These are phyloP conservation scores for Ianthella basta DNA, from an alignment of 37 sponge, comb jelly and placozoan genomes.

Conservation along the genomic window DNA sequence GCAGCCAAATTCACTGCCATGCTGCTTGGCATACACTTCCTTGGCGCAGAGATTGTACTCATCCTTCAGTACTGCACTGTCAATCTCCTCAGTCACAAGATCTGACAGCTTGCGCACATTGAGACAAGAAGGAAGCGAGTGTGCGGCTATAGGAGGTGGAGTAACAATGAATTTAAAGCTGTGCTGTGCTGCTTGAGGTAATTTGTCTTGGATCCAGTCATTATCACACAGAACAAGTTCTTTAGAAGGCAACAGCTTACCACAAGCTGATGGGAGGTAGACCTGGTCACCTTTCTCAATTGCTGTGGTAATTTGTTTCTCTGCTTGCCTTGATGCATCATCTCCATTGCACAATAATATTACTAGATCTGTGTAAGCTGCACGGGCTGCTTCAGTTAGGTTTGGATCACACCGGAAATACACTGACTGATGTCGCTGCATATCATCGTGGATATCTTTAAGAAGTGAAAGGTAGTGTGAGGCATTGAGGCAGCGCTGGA, in stretches of 20 bases:
- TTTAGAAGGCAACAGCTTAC: not conserved
- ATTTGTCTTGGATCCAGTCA: constrained; percentile 4
- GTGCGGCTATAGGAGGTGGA: not conserved
- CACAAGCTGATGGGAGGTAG: constrained; percentile 1
- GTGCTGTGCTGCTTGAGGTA: not conserved
- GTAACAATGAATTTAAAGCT: not conserved
- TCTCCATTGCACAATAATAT: not conserved
- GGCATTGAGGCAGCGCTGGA: not conserved
- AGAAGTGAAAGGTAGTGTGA: not conserved
- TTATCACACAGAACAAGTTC: constrained; percentile 8
- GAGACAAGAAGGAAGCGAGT: not conserved
- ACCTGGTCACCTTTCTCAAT: not conserved
- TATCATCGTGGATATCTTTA: not conserved
- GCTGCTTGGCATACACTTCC: constrained; percentile 1
- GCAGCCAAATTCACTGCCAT: not conserved
- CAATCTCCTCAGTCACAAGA: constrained; percentile 8
- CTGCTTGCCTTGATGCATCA: not conserved
- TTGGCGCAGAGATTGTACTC: constrained; percentile 14
- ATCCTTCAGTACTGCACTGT: not conserved
- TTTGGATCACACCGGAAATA: not conserved
- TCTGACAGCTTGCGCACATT: constrained; percentile 2
- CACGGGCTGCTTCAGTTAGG: not conserved
- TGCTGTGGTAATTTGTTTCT: no score
- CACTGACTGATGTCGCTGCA: not conserved
- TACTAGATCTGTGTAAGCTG: not conserved